Percentiles rank a stretch among this genome's conserved stretches.
Conservation (phyloP, 2,888 invertebrate genomes). For the Lordiphosa fenestrarum region DNA sequence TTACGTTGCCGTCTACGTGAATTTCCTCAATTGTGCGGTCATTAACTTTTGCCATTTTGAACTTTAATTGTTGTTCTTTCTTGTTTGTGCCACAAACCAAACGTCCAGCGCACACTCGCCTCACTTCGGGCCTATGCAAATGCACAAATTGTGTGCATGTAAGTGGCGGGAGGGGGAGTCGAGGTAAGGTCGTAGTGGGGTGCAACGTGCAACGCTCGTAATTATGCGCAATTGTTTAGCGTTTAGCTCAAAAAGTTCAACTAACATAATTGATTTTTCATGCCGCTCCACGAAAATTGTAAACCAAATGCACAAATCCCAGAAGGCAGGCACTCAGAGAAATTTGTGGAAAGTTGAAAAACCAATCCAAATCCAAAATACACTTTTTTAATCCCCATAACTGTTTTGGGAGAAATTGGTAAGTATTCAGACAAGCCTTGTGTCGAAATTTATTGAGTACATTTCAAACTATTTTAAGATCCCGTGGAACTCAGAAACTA, state of each 20-base stretch:
- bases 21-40: conserved; percentile 53
- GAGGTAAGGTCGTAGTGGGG: not conserved
- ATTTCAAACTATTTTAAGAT: too few relatives aligned
- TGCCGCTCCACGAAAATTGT: conserved; percentile 39
- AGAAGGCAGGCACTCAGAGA: conserved; percentile 12
- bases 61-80: conserved; percentile 52
- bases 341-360: too few relatives aligned
- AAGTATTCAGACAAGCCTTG: too few relatives aligned
- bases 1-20: conserved; percentile 19
- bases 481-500: too few relatives aligned
- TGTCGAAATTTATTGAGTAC: too few relatives aligned
- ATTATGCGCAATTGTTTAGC: conserved; percentile 75
- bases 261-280: conserved; percentile 68
- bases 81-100: conserved; percentile 25
- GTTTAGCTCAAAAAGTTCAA: conserved; percentile 63
- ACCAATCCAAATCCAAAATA: too few relatives aligned
- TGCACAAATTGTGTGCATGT: conserved; percentile 59
- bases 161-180: not conserved
- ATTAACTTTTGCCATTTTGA: conserved; percentile 61
- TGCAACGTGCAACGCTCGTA: conserved; percentile 38
- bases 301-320: conserved; percentile 23
- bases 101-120: conserved; percentile 2
- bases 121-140: conserved; percentile 48
- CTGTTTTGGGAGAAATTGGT: too few relatives aligned
- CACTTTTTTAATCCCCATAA: too few relatives aligned